These are phyloP conservation scores for Perithous albicinctus DNA, from an alignment of 2,888 invertebrate species.

Conservation along the genomic window DNA sequence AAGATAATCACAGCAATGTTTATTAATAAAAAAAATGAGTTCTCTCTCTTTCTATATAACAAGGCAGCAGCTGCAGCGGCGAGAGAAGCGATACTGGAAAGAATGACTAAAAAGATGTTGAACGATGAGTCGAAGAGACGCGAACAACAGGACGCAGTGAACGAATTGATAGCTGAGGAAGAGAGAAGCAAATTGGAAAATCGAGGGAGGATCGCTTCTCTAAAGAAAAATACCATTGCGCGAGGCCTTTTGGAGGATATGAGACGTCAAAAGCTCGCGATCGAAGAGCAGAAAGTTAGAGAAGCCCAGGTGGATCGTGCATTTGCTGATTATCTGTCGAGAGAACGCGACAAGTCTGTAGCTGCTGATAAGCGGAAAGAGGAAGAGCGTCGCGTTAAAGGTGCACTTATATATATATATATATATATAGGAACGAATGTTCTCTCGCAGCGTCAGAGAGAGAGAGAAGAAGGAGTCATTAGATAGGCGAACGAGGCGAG, in stretches of 20 bases:
- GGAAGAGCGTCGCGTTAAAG: constrained; percentile 53
- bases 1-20: not conserved
- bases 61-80: constrained; percentile 45
- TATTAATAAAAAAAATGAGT: not conserved
- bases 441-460: constrained; percentile 21
- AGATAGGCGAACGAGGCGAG: constrained; percentile 47
- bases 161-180: constrained; percentile 68
- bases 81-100: constrained; percentile 65
- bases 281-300: constrained; percentile 66
- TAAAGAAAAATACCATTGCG: constrained; percentile 61
- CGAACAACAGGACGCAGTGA: constrained; percentile 67
- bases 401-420: no score
- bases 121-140: constrained; percentile 62
- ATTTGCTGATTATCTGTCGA: constrained; percentile 68
- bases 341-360: constrained; percentile 61
- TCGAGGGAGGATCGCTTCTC: constrained; percentile 18
- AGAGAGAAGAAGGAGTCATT: not conserved
- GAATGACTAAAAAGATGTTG: constrained; percentile 64
- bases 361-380: constrained; percentile 52
- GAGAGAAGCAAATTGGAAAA: constrained; percentile 56
- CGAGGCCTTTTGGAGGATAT: constrained; percentile 67
- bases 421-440: constrained; percentile 36
- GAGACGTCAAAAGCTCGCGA: constrained; percentile 56
- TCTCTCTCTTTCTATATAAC: not conserved
- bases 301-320: constrained; percentile 69